Percentiles rank a stretch among this genome's conserved stretches.
Conservation (phyloP, 1,140 invertebrate genomes). For the Triops longicaudatus region DNA sequence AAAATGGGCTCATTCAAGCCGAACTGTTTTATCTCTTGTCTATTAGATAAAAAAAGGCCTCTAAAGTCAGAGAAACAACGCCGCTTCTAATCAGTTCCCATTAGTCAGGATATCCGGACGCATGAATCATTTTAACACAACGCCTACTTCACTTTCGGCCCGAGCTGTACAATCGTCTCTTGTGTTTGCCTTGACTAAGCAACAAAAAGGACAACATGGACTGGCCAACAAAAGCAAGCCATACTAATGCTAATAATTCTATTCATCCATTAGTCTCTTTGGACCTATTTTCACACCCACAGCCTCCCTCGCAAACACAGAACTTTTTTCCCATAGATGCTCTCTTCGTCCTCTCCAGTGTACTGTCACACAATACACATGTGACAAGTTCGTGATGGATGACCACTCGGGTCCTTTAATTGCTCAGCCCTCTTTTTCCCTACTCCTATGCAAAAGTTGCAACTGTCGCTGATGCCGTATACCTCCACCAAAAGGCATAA, state of each 20-base stretch:
- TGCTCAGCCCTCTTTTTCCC: neutral
- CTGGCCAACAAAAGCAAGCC: neutral
- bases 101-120: neutral
- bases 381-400: conserved; percentile 5
- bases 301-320: neutral
- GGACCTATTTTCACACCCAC: neutral
- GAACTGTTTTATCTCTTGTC: neutral
- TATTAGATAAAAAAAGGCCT: neutral
- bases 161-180: neutral
- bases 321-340: neutral
- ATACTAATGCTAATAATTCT: neutral
- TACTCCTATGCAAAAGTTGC: neutral
- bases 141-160: neutral
- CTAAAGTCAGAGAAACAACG: neutral
- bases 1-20: neutral
- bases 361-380: neutral
- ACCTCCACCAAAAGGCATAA: neutral
- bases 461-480: neutral
- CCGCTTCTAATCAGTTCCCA: neutral
- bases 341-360: neutral
- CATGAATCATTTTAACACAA: neutral
- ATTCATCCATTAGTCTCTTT: neutral
- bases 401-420: neutral
- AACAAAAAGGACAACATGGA: neutral
- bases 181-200: neutral